phyloP scores from a whole-genome alignment of 1,140 invertebrate genomes.

The Tyrophagus putrescentiae region DNA sequence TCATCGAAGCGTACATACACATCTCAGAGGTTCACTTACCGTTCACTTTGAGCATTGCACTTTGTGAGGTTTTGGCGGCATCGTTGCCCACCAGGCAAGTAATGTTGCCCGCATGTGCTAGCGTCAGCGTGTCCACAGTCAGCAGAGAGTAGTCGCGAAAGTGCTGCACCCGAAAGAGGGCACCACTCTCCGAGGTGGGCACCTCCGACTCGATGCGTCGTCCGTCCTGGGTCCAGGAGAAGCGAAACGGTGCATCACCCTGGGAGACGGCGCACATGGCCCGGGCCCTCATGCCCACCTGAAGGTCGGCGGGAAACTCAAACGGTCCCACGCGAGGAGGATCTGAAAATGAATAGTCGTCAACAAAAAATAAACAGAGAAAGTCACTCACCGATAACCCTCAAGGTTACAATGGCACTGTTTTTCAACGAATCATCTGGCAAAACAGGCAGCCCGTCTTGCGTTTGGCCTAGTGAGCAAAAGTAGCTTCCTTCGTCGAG shows the following conservation, averaged over 20 bases:
- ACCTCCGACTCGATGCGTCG: conserved; percentile 16
- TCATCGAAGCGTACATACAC: neutral
- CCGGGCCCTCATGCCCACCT: conserved; percentile 48
- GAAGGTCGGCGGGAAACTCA: conserved; percentile 38
- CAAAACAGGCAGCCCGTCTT: neutral
- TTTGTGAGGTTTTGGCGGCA: conserved; percentile 26
- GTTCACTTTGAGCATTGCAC: conserved; percentile 26
- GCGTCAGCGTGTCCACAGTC: conserved; percentile 8
- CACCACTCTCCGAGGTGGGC: neutral
- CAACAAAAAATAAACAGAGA: conserved; percentile 4
- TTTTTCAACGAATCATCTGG: neutral
- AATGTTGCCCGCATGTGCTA: conserved; percentile 28
- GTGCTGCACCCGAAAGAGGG: conserved; percentile 6
- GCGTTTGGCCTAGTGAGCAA: neutral
- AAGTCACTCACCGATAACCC: conserved; percentile 20
- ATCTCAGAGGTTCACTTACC: conserved; percentile 20
- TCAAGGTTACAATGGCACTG: conserved; percentile 2
- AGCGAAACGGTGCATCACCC: conserved; percentile 28
- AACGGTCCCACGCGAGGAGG: conserved; percentile 26
- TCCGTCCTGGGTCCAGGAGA: conserved; percentile 28
- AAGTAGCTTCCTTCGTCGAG: conserved; percentile 20
- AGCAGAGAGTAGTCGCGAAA: conserved; percentile 18
- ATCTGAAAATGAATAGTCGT: conserved; percentile 17
- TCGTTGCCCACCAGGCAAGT: conserved; percentile 28
- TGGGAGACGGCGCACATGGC: conserved; percentile 36